A percentile compares a stretch with the other conserved stretches of the same genome.
phyloP scores from a whole-genome alignment of 2,113 vertebrate genomes.

The Lates calcarifer region DNA sequence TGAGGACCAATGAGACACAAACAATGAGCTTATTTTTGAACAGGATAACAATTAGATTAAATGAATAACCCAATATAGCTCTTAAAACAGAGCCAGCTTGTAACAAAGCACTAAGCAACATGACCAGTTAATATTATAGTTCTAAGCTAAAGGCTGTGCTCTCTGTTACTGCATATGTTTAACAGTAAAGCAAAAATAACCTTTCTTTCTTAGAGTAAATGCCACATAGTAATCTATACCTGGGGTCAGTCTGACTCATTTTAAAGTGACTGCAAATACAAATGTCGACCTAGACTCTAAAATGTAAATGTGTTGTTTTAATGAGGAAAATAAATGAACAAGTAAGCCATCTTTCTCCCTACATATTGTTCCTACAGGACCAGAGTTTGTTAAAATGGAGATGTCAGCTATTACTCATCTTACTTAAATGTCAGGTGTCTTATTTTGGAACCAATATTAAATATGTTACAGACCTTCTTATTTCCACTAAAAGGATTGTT shows the following conservation, averaged over 20 bases:
- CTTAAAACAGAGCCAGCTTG: not conserved
- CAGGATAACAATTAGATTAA: not conserved
- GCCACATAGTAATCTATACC: not conserved
- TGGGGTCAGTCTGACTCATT: not conserved
- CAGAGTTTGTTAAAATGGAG: constrained; percentile 11
- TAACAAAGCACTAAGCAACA: not conserved
- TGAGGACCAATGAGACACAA: not conserved
- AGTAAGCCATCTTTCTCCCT: not conserved
- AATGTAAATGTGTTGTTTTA: not conserved
- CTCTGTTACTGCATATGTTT: not conserved
- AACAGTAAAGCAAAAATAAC: not conserved
- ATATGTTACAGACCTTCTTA: not conserved
- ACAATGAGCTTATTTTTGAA: not conserved
- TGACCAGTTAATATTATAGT: not conserved
- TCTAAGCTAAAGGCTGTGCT: not conserved
- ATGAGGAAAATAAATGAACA: not conserved
- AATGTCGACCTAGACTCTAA: not conserved
- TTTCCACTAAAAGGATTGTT: constrained; percentile 10
- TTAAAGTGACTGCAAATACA: not conserved
- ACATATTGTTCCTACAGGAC: not conserved
- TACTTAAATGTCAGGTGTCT: constrained; percentile 53
- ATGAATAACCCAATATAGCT: not conserved
- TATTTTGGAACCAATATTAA: constrained; percentile 15
- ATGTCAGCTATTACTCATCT: not conserved
- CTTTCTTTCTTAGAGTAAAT: not conserved